A percentile compares a stretch with the other conserved stretches of the same genome.
These are phyloP conservation scores for Melanogrammus aeglefinus DNA, from an alignment of 2,797 vertebrate genomes.

Conservation along the genomic window DNA sequence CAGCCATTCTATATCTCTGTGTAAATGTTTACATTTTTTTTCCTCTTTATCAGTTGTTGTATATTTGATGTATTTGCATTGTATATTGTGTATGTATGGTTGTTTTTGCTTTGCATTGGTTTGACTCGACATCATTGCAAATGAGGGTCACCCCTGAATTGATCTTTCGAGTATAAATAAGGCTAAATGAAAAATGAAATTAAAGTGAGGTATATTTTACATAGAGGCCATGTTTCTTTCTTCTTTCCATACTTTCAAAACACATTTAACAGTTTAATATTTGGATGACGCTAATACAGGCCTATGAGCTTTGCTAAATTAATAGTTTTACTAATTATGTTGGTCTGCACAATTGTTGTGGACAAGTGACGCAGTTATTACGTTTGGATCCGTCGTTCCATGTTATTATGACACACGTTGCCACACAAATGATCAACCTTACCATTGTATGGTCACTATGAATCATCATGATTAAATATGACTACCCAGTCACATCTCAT, in stretches of 20 bases:
- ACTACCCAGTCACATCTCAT: neutral
- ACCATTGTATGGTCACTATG: constrained; percentile 37
- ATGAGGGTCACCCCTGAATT: neutral
- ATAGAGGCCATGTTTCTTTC: neutral
- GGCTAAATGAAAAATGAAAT: too few species aligned
- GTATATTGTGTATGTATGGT: too few species aligned
- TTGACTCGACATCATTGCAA: too few species aligned
- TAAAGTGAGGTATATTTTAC: neutral
- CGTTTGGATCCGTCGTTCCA: neutral
- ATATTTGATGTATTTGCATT: too few species aligned
- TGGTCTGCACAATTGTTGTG: neutral
- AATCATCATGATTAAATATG: constrained; percentile 27
- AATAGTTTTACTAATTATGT: neutral
- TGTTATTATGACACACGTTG: constrained; percentile 36
- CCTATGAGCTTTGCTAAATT: neutral
- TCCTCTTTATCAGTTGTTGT: too few species aligned
- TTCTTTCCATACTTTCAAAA: neutral
- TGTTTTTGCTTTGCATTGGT: too few species aligned
- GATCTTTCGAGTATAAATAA: neutral
- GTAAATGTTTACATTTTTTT: too few species aligned
- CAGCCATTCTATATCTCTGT: too few species aligned
- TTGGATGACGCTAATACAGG: neutral
- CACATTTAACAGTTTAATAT: neutral
- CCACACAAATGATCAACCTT: constrained; percentile 40
- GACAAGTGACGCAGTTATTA: neutral